These are phyloP conservation scores for Palythoa heliodiscus DNA, from an alignment of 92 coral and sea anemone species.

Conservation along the genomic window DNA sequence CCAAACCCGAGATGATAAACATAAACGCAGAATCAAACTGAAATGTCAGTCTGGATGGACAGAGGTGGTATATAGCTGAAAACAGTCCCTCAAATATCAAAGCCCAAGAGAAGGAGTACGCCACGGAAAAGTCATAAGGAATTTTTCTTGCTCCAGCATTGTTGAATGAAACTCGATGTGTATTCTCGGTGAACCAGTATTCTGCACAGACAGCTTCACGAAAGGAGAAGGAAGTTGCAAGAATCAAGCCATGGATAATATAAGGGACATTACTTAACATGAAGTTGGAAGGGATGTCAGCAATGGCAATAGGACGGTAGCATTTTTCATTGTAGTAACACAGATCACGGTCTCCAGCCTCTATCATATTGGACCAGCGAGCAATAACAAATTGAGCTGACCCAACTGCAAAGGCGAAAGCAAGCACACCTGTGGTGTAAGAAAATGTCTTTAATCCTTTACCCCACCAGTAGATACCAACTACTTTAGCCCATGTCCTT, in stretches of 20 bases:
- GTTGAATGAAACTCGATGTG: constrained; percentile 10
- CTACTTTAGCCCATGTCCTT: constrained; percentile 71
- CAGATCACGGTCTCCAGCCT: constrained; percentile 88
- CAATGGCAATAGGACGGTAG: constrained; percentile 84
- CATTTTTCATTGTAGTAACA: constrained; percentile 96
- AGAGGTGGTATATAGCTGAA: constrained; percentile 91
- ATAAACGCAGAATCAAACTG: constrained; percentile 99
- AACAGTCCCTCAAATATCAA: constrained; percentile 90
- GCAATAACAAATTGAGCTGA: constrained; percentile 94
- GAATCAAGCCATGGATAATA: constrained; percentile 75
- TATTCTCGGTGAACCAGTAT: constrained; percentile 18
- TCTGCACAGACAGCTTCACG: constrained; percentile 81
- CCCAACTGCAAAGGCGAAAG: constrained; percentile 89
- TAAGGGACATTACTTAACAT: constrained; percentile 91
- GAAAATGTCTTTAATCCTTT: constrained; percentile 82
- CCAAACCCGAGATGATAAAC: constrained; percentile 94
- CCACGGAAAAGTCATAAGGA: constrained; percentile 83
- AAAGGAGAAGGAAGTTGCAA: constrained; percentile 80
- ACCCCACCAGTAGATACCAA: constrained; percentile 75
- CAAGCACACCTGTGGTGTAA: constrained; percentile 85
- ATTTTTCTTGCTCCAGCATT: constrained; percentile 21
- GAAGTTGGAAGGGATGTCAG: constrained; percentile 89
- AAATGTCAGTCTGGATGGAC: constrained; percentile 95
- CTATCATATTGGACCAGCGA: constrained; percentile 90
- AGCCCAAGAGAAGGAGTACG: constrained; percentile 93